These are phyloP conservation scores for Argynnis bischoffii DNA, from an alignment of 2,888 invertebrate species.

Conservation along the genomic window DNA sequence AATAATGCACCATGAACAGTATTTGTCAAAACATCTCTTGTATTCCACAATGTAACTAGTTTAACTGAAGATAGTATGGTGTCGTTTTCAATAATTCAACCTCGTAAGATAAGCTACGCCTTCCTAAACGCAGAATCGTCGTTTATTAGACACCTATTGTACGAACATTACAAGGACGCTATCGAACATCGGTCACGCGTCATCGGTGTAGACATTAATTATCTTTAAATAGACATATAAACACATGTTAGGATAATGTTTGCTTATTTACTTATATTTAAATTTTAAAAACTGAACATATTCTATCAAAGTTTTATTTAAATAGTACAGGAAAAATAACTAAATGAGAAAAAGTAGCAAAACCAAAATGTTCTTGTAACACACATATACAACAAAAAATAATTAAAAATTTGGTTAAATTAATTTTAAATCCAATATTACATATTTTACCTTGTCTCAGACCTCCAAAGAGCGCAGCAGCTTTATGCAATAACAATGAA, in stretches of 20 bases:
- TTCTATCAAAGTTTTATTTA: no score
- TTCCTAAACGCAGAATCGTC: slow-evolving; percentile 37
- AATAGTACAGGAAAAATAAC: no score
- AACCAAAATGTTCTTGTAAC: no score
- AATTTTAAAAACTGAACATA: no score
- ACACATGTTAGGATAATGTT: not conserved
- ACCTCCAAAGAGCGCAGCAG: slow-evolving; percentile 56
- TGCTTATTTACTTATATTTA: not conserved
- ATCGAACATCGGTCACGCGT: slow-evolving; percentile 57
- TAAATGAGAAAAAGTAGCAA: no score
- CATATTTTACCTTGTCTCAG: slow-evolving; percentile 66
- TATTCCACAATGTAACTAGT: slow-evolving; percentile 28
- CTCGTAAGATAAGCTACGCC: slow-evolving; percentile 44
- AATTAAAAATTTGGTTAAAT: slow-evolving; percentile 30
- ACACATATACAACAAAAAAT: not conserved
- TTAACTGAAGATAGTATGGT: slow-evolving; percentile 31
- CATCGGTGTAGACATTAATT: slow-evolving; percentile 59
- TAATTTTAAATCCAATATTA: slow-evolving; percentile 54
- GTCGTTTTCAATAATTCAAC: slow-evolving; percentile 34
- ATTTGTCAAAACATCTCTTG: slow-evolving; percentile 32
- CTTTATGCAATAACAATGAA: slow-evolving; percentile 61
- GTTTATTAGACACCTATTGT: slow-evolving; percentile 45
- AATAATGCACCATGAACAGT: slow-evolving; percentile 46
- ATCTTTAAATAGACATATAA: slow-evolving; percentile 53
- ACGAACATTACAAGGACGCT: slow-evolving; percentile 56